phyloP scores from a whole-genome alignment of 2,113 vertebrate genomes.

The Peromyscus leucopus region DNA sequence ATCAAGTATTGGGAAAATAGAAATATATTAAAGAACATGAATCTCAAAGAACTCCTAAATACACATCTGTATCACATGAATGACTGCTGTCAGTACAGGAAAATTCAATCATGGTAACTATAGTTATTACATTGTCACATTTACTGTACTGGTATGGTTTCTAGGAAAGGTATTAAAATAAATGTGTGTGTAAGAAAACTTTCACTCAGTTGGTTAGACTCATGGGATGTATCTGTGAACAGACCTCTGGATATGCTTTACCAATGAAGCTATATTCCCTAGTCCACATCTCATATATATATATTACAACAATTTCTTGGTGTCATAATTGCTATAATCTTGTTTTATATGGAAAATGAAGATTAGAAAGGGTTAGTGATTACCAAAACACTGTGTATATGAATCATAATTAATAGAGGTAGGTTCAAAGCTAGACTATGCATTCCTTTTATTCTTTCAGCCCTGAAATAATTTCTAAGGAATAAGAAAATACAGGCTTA shows the following conservation, averaged over 20 bases:
- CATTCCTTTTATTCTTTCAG: neutral
- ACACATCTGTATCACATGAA: slow-evolving; percentile 7
- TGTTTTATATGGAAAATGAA: slow-evolving; percentile 43
- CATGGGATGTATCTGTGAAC: neutral
- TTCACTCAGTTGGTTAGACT: neutral
- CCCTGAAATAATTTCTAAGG: neutral
- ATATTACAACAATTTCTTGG: neutral
- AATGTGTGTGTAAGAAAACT: neutral
- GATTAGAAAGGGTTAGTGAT: slow-evolving; percentile 21
- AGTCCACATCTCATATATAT: neutral
- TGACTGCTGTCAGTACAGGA: neutral
- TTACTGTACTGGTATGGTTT: slow-evolving; percentile 40
- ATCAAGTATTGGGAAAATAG: neutral
- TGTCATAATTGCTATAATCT: neutral
- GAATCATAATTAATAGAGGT: neutral
- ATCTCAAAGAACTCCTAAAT: neutral
- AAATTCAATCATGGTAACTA: slow-evolving; percentile 15
- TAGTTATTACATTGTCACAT: neutral
- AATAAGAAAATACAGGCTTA: slow-evolving; percentile 47
- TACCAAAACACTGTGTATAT: neutral
- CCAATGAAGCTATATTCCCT: neutral
- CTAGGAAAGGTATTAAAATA: slow-evolving; percentile 29
- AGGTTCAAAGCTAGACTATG: neutral
- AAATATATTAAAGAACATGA: slow-evolving; percentile 21
- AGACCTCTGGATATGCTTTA: neutral